Evolutionary conservation across 2,888 invertebrate genomes (phyloP).

Genomic region (Archaeoteleia sp.): DNA sequence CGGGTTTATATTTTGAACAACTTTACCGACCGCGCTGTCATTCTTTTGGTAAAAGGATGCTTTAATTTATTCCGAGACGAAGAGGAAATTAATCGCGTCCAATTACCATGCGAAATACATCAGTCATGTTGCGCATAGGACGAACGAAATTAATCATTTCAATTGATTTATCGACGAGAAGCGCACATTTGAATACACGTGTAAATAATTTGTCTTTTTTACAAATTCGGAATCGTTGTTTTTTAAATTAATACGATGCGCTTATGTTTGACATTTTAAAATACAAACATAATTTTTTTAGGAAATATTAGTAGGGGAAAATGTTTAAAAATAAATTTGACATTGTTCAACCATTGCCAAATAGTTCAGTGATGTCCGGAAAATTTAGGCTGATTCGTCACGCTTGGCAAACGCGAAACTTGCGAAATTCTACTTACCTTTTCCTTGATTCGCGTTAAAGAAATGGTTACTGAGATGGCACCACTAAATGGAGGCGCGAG

Average conservation of each 20-base stretch:
- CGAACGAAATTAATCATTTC: slow-evolving; percentile 8
- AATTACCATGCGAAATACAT: slow-evolving; percentile 4
- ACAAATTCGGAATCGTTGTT: too few relatives aligned
- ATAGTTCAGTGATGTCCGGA: too few relatives aligned
- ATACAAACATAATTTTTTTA: neutral
- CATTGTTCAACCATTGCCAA: too few relatives aligned
- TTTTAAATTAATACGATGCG: too few relatives aligned
- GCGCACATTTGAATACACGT: too few relatives aligned
- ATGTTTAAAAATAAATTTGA: neutral
- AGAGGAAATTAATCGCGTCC: slow-evolving; percentile 8
- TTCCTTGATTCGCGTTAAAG: slow-evolving; percentile 1
- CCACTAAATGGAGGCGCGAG: slow-evolving; percentile 14
- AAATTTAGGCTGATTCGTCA: neutral
- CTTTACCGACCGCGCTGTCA: slow-evolving; percentile 30
- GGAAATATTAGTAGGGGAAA: neutral
- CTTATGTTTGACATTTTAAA: too few relatives aligned
- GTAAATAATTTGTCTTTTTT: too few relatives aligned
- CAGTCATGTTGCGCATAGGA: neutral
- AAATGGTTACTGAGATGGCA: slow-evolving; percentile 25
- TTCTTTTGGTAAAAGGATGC: slow-evolving; percentile 9
- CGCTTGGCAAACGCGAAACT: slow-evolving; percentile 19
- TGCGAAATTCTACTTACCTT: slow-evolving; percentile 33
- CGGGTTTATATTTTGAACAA: slow-evolving; percentile 6
- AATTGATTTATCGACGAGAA: too few relatives aligned
- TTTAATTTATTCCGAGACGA: slow-evolving; percentile 1